These are phyloP conservation scores for Trematomus bernacchii DNA, from an alignment of 2,797 vertebrate species.

Conservation along the genomic window DNA sequence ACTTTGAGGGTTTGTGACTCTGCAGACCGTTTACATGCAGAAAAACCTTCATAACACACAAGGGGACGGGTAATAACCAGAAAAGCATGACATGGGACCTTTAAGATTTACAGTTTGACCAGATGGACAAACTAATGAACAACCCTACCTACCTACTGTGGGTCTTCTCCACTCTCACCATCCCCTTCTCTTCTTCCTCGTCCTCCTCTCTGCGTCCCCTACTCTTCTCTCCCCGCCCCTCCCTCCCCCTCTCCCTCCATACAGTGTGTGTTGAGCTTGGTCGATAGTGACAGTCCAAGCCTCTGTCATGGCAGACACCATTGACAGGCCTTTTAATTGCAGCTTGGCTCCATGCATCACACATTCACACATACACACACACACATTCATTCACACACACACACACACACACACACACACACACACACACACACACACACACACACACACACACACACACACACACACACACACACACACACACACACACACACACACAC, in stretches of 20 bases:
- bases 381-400: conserved; percentile 44
- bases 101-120: neutral
- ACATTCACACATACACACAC: conserved; percentile 17
- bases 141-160: neutral
- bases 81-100: too few relatives aligned
- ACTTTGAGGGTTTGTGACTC: too few relatives aligned
- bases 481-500: conserved; percentile 50
- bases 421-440: conserved; percentile 36
- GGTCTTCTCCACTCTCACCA: neutral
- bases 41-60: too few relatives aligned
- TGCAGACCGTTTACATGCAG: too few relatives aligned
- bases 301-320: conserved; percentile 67
- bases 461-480: conserved; percentile 37
- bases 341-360: conserved; percentile 77
- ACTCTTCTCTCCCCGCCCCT: neutral
- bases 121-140: neutral
- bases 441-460: conserved; percentile 46
- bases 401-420: conserved; percentile 46
- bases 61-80: too few relatives aligned
- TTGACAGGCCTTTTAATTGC: conserved; percentile 82
- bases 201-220: neutral
- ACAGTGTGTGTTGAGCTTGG: conserved; percentile 40
- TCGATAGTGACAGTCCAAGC: conserved; percentile 70
- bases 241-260: conserved; percentile 10
- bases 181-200: neutral